phyloP scores from a whole-genome alignment of 2,888 invertebrate genomes.

The Macropis europaea region DNA sequence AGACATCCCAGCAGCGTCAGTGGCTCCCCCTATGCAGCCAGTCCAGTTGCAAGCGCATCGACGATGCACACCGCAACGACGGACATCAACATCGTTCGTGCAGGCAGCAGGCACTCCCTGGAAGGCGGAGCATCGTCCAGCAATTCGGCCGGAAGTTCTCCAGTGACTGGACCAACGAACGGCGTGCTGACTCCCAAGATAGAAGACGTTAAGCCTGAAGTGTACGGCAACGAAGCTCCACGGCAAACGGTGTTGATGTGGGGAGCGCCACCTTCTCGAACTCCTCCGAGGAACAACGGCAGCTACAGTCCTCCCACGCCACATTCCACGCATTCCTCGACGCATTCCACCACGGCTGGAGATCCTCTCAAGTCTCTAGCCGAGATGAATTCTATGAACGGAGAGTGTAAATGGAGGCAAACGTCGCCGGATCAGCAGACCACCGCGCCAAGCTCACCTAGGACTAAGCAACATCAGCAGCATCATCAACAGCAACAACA shows the following conservation, averaged over 20 bases:
- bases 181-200: constrained; percentile 83
- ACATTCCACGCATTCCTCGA: constrained; percentile 73
- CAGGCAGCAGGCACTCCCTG: constrained; percentile 76
- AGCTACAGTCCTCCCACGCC: constrained; percentile 77
- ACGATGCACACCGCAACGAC: constrained; percentile 54
- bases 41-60: constrained; percentile 68
- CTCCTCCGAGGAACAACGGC: constrained; percentile 77
- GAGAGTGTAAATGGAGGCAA: constrained; percentile 80
- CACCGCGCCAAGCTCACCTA: constrained; percentile 77
- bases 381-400: constrained; percentile 80
- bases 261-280: constrained; percentile 82
- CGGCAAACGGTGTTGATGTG: constrained; percentile 97
- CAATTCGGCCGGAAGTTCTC: constrained; percentile 84
- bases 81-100: constrained; percentile 68
- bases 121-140: constrained; percentile 82
- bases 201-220: constrained; percentile 83
- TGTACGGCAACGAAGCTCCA: constrained; percentile 83
- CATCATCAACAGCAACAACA: constrained; percentile 74
- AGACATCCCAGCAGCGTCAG: constrained; percentile 74
- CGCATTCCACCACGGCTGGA: constrained; percentile 66
- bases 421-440: constrained; percentile 75
- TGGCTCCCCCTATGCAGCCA: constrained; percentile 73
- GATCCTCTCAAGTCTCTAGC: constrained; percentile 81
- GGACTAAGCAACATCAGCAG: constrained; percentile 72
- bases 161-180: constrained; percentile 81